A percentile compares a stretch with the other conserved stretches of the same genome.
These are phyloP conservation scores for Dichetophora obliterata DNA, from an alignment of 2,888 invertebrate genomes.

Conservation along the genomic window DNA sequence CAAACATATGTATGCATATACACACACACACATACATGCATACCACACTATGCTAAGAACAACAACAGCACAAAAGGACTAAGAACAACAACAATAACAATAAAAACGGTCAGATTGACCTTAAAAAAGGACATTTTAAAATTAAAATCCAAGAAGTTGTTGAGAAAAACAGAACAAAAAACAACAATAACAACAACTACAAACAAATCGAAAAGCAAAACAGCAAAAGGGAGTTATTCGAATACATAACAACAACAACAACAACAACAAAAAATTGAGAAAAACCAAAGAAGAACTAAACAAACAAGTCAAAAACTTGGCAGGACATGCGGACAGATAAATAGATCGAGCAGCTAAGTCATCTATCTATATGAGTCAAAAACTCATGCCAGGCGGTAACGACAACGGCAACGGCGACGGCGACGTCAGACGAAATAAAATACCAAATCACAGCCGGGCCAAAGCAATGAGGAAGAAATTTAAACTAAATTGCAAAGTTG, in stretches of 20 bases:
- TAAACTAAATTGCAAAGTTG: constrained; percentile 29
- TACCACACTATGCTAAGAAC: too few species aligned
- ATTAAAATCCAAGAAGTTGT: constrained; percentile 57
- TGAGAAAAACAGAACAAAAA: constrained; percentile 31
- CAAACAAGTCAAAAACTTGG: constrained; percentile 22
- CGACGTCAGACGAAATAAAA: constrained; percentile 25
- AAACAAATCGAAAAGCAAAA: constrained; percentile 62
- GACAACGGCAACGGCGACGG: background rate
- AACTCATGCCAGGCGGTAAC: background rate
- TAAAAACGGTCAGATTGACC: constrained; percentile 28
- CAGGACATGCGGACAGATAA: constrained; percentile 32
- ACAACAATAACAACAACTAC: constrained; percentile 15
- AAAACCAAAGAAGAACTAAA: constrained; percentile 18
- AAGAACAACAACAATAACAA: constrained; percentile 31
- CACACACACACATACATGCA: background rate
- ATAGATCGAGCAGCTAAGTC: constrained; percentile 12
- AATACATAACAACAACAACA: background rate
- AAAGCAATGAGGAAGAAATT: constrained; percentile 12
- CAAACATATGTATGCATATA: constrained; percentile 49
- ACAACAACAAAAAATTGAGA: background rate
- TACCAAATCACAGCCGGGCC: constrained; percentile 11
- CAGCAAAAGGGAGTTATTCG: constrained; percentile 58
- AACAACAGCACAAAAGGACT: background rate
- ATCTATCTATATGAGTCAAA: background rate
- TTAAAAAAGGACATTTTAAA: constrained; percentile 58